A percentile compares a stretch with the other conserved stretches of the same genome.
phyloP scores from a whole-genome alignment of 2,113 vertebrate species.

The Oenanthe oenanthe region DNA sequence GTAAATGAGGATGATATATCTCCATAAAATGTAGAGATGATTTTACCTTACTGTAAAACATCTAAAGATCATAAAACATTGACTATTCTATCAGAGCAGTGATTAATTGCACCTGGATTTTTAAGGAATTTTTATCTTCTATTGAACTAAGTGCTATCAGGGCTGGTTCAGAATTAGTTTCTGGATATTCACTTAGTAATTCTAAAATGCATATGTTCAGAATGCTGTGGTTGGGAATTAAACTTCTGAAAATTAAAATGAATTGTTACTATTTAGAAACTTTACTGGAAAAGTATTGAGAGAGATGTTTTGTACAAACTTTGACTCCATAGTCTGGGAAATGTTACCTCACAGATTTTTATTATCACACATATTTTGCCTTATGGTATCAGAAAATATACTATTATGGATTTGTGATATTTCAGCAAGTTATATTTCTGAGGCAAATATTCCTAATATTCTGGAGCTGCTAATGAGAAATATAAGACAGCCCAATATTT shows the following conservation, averaged over 20 bases:
- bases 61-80: slow-evolving; percentile 42
- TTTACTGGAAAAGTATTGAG: neutral
- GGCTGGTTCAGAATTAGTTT: neutral
- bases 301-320: neutral
- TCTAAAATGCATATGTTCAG: neutral
- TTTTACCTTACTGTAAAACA: neutral
- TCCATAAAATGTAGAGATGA: slow-evolving; percentile 40
- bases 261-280: neutral
- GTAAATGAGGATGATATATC: slow-evolving; percentile 59
- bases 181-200: neutral
- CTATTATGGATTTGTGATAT: neutral
- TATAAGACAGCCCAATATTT: neutral
- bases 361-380: neutral
- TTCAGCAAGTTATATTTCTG: neutral
- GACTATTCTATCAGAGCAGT: neutral
- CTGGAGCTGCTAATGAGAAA: neutral
- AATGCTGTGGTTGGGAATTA: neutral
- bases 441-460: neutral
- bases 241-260: neutral
- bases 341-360: neutral
- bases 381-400: neutral
- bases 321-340: rapidly evolving
- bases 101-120: slow-evolving; percentile 51
- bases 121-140: slow-evolving; percentile 15
- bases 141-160: neutral